A percentile compares a stretch with the other conserved stretches of the same genome.
Conservation (phyloP, 2,888 invertebrate genomes). For the Caradrina kadenii region DNA sequence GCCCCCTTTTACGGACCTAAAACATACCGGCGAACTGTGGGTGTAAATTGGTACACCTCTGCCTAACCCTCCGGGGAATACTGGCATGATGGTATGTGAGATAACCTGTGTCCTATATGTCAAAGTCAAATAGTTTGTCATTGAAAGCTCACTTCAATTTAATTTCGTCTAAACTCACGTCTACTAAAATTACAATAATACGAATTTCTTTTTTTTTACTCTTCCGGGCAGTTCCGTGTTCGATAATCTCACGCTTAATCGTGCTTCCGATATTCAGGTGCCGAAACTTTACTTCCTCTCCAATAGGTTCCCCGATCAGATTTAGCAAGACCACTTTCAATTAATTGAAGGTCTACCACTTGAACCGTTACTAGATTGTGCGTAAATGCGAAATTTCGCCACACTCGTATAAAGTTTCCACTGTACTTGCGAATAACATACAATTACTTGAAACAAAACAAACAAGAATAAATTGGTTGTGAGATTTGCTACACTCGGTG, state of each 20-base stretch:
- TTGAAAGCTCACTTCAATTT: too few relatives aligned
- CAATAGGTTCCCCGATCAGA: background rate
- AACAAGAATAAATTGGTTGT: background rate
- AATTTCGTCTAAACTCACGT: too few relatives aligned
- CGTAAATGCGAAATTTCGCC: conserved; percentile 39
- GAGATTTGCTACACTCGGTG: too few relatives aligned
- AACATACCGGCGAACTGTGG: too few relatives aligned
- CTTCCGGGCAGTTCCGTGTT: background rate
- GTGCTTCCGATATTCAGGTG: conserved; percentile 11
- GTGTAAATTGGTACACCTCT: too few relatives aligned
- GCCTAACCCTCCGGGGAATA: too few relatives aligned
- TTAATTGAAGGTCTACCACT: conserved; percentile 43
- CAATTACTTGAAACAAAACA: background rate
- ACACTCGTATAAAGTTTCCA: conserved; percentile 7
- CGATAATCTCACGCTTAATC: background rate
- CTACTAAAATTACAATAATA: background rate
- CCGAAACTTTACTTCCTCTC: conserved; percentile 22
- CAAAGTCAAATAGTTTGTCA: too few relatives aligned
- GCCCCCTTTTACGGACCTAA: too few relatives aligned
- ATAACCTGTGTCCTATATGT: too few relatives aligned
- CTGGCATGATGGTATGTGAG: too few relatives aligned
- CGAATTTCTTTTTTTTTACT: background rate
- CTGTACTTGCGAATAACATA: background rate
- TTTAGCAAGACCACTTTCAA: conserved; percentile 50
- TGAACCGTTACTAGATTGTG: conserved; percentile 26